Evolutionary conservation across 2,113 vertebrate genomes (phyloP).

Genomic region (Rhizomys pruinosus): DNA sequence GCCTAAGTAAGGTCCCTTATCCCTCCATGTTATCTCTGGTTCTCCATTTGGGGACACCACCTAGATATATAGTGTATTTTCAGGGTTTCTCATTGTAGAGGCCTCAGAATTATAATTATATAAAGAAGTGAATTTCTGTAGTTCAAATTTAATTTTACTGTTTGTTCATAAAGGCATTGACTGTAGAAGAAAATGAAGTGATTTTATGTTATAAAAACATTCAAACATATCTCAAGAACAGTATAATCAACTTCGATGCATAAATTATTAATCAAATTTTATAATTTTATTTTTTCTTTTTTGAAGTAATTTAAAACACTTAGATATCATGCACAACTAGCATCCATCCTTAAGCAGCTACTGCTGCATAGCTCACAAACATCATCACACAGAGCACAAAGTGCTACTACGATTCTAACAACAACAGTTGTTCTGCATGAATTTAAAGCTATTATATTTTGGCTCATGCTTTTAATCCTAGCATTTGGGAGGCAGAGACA

Average conservation of each 20-base stretch:
- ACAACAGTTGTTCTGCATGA: neutral
- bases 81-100: neutral
- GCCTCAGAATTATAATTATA: neutral
- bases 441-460: neutral
- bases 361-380: neutral
- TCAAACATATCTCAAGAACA: neutral
- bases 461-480: too few species aligned
- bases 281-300: neutral
- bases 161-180: neutral
- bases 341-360: neutral
- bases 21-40: neutral
- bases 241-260: neutral
- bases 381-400: neutral
- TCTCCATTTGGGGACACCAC: neutral
- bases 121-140: neutral
- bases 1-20: neutral
- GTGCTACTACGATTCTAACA: neutral
- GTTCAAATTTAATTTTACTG: constrained; percentile 40
- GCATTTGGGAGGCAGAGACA: too few species aligned
- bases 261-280: neutral
- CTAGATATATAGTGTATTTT: neutral
- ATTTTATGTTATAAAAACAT: constrained; percentile 14
- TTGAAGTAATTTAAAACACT: neutral
- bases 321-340: neutral
- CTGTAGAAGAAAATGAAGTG: neutral